Conservation (phyloP, 2,888 invertebrate species). For the Dolichopus griseipennis region DNA sequence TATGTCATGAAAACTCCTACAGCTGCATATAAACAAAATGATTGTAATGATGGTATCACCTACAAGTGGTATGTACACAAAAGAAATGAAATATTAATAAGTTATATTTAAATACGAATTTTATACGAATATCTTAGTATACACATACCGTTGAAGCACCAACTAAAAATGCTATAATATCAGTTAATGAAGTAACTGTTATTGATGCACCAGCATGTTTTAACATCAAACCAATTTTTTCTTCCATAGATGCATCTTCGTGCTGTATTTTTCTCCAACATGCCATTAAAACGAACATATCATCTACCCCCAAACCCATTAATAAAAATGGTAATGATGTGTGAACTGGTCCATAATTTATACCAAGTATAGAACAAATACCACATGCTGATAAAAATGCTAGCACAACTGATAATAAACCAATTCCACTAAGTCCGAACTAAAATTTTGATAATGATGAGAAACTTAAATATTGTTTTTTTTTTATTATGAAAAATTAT, state of each 20-base stretch:
- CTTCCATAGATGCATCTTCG: conserved; percentile 49
- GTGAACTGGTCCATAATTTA: conserved; percentile 73
- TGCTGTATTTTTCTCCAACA: conserved; percentile 61
- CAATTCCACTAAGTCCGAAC: conserved; percentile 46
- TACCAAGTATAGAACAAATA: conserved; percentile 59
- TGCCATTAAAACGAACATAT: conserved; percentile 77
- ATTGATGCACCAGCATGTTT: conserved; percentile 77
- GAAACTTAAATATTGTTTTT: not conserved
- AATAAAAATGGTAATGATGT: conserved; percentile 71
- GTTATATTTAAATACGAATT: not conserved
- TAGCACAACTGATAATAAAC: conserved; percentile 62
- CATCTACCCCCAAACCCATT: conserved; percentile 72
- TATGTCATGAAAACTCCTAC: conserved; percentile 67
- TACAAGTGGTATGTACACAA: too few species aligned
- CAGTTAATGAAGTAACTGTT: conserved; percentile 73
- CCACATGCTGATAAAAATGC: conserved; percentile 64
- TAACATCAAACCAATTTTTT: conserved; percentile 59
- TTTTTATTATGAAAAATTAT: not conserved
- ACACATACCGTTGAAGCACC: conserved; percentile 63
- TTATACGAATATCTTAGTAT: not conserved
- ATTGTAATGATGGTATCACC: conserved; percentile 68
- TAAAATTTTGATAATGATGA: not conserved
- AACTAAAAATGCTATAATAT: conserved; percentile 68
- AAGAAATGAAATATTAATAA: conserved; percentile 9
- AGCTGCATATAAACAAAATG: conserved; percentile 75